Evolutionary conservation across 2,113 vertebrate species (phyloP), one percentile per base, ranked within the genome.

Genomic region (Cavia aperea): DNA sequence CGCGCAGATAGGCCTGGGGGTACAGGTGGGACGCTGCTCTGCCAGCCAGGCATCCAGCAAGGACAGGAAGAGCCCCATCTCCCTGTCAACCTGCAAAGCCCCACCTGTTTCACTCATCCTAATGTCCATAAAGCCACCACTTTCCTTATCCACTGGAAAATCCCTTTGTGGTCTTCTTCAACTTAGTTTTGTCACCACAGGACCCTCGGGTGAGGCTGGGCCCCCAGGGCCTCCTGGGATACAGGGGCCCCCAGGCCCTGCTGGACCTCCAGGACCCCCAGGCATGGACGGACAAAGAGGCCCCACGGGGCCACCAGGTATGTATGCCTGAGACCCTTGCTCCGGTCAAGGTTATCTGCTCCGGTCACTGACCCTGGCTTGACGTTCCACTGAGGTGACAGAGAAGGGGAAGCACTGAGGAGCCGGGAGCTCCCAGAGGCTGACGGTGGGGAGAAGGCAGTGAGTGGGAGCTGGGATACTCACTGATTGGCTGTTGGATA

Each of bases 271-370:
- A 0, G 99, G 99, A 87, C 96, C 97, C 4, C 97, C 97, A 11
- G 99, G 99, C 81, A 98, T 96, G 88, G 97, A 98, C 13, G 99
- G 99, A 90, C 97, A 94, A 89, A 94, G 93, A 46, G 99, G 98
- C 15, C 95, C 94, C 14, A 11, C 97, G 1, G 99, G 99, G 88
- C 98, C 98, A 58, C 98, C 98, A 96, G 99, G 99, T 99, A 97
- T 81, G 97, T 26, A 88, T 39, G 78, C n/a, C 29, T 16, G 82
- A 92, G 83, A 90, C 46, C 8, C 72, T 66, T 85, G 31, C 56
- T 72, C 6, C 33, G 54, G 39, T 19, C 43, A 72, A 58, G 51
- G 49, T 39, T 65, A 16, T 78, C 46, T 51, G 75, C 9, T 9
- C 77, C 18, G 4, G 19, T 19, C 24, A 33, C 51, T 31, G 49